Base-by-base conservation (phyloP, 1,140 invertebrate genomes). In the Zaprionus inermis region DNA sequence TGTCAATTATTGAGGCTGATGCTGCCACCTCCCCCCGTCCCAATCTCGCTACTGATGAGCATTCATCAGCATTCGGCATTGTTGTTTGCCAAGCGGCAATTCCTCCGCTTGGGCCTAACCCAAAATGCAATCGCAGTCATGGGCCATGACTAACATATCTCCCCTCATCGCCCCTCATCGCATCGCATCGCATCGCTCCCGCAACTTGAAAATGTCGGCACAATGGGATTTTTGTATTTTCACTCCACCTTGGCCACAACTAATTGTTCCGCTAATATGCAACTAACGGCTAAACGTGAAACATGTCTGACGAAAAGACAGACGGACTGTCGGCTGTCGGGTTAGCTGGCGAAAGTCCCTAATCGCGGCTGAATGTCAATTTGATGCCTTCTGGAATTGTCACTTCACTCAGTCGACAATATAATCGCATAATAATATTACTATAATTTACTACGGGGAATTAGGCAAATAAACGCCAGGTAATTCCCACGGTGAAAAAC, bases 1-100 rank as follows among this genome's bases (percentile, higher is more conserved):
- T 79, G 82, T 77, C 82, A 74, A 85, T 79, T 71, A 85, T 85
- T 67, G 75, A 60, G 52, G 63, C 60, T 65, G 72, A 54, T 71
- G 73, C 51, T 36, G 32, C 24, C 52, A 34, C 57, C 20, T 16
- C 49, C 30, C 41, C n/a, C 24, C 24, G 11, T 7, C 3, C 9
- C 38, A 9, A 1, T 4, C 22, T 5, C 38, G 18, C 57, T 11
- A 56, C 69, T 71, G 78, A 73, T 77, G 69, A 41, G 60, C 78
- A 81, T 81, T 78, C 79, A 81, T 49, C 44, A 49, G 44, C 44
- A 49, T 49, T 49, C 18, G 44, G 18, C 44, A 49, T 49, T 49
- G 44, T 49, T 49, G 44, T 49, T 49, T 44, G 38, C 38, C 38
- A 44, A 44, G 38, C 38, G 38, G 38, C 38, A 44, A 44, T 44